phyloP scores from a whole-genome alignment of 2,113 vertebrate genomes.

The Chascanopsetta lugubris region DNA sequence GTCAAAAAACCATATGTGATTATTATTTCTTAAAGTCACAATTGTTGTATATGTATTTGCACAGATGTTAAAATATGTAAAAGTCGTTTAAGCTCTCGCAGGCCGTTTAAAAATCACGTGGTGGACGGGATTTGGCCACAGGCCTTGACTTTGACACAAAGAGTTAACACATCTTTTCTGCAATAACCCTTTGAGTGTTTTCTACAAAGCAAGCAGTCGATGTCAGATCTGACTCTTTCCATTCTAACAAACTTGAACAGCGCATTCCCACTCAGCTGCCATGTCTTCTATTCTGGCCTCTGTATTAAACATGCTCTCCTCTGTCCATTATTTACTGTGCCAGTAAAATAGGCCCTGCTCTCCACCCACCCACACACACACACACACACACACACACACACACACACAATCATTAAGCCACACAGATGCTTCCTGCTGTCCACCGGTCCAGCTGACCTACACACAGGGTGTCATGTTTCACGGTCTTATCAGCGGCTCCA shows the following conservation, averaged over 20 bases:
- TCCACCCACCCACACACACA: not conserved
- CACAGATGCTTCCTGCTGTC: not conserved
- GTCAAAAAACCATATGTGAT: too few species aligned
- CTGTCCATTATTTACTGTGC: constrained; percentile 1
- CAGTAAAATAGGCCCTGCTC: constrained; percentile 6
- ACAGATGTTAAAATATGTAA: too few species aligned
- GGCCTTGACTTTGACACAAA: too few species aligned
- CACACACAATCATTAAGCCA: not conserved
- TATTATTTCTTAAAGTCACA: too few species aligned
- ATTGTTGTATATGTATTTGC: too few species aligned
- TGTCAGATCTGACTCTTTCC: not conserved
- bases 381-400: not conserved
- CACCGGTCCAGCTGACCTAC: not conserved
- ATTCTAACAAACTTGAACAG: not conserved
- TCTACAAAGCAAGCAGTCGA: too few species aligned
- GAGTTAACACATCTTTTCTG: too few species aligned
- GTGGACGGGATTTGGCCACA: too few species aligned
- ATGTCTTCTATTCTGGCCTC: not conserved
- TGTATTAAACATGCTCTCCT: not conserved
- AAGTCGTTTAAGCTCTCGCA: too few species aligned
- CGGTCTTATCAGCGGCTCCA: not conserved
- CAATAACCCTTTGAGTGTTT: too few species aligned
- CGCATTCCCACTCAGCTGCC: not conserved
- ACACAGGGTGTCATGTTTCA: not conserved
- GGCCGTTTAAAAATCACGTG: too few species aligned